Evolutionary conservation across 2,888 invertebrate species (phyloP).

Genomic region (Platycnemis pennipes): DNA sequence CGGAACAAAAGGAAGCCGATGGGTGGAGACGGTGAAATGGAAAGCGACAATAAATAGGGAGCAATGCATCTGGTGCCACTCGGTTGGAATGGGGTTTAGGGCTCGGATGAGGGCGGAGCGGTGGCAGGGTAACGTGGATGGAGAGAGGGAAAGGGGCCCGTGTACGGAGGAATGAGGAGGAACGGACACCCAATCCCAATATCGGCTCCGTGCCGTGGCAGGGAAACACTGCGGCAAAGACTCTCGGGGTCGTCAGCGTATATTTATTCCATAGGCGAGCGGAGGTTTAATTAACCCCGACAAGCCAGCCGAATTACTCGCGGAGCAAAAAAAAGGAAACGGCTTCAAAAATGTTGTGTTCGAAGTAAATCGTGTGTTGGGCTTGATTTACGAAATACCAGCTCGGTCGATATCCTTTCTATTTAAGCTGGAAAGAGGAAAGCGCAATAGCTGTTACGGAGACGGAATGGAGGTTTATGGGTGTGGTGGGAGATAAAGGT

Average conservation of each 20-base stretch:
- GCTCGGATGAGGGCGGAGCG: neutral
- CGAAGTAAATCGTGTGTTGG: too few species aligned
- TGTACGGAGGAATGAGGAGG: neutral
- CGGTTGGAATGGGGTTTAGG: neutral
- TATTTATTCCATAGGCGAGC: neutral
- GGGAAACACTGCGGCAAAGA: neutral
- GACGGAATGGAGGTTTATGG: too few species aligned
- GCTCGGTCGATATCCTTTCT: too few species aligned
- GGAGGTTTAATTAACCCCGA: neutral
- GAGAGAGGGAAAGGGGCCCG: neutral
- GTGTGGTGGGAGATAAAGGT: too few species aligned
- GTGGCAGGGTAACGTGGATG: neutral
- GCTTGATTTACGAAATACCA: too few species aligned
- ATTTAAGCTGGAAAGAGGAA: too few species aligned
- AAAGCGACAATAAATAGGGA: constrained; percentile 43
- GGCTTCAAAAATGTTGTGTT: too few species aligned
- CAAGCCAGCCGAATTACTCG: neutral
- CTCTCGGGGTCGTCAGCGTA: neutral
- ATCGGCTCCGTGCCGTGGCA: neutral
- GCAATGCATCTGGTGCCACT: constrained; percentile 41
- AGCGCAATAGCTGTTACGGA: too few species aligned
- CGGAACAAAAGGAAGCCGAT: neutral
- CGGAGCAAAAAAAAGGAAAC: neutral
- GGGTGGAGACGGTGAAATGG: neutral
- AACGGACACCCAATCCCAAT: neutral